Evolutionary conservation across 2,888 invertebrate species (phyloP), one percentile per base, ranked within the genome.

Genomic region (Masnerella sp.): DNA sequence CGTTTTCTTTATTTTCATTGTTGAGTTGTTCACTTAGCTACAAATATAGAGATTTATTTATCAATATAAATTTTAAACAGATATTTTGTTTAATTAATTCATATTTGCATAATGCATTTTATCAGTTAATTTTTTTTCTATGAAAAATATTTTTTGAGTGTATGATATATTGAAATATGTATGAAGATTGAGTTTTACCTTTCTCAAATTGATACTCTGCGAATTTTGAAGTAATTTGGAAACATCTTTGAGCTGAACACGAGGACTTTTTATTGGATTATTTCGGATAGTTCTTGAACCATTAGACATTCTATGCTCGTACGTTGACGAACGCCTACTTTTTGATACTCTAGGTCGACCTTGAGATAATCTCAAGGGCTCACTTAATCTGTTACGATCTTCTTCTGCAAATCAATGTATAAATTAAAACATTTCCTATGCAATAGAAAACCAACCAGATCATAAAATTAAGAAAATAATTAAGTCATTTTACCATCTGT

Each of bases 171-270:
- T n/a, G n/a, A n/a, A n/a, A n/a, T n/a, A n/a, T n/a, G n/a, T n/a
- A n/a, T n/a, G n/a, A n/a, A n/a, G n/a, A n/a, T n/a, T n/a, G n/a
- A n/a, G 7, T 12, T 30, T 36, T 72, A 78, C 81, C 79, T 54
- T 80, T 61, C 79, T 76, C 15, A 84, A 77, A 36, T 84, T 87
- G 14, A 86, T 75, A 11, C 75, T 81, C 42, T 83, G 86, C 14
- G 83, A 83, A 73, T 85, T 83, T 45, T 78, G 79, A 22, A 87
- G 69, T 9, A 84, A 75, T 28, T 83, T 81, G 5, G 85, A 86
- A 11, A 86, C 85, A 61, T 87, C 85, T 42, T 84, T 83, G 0
- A 86, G 71, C 15, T 82, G 76, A 8, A 87, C 85, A 38, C 80
- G 77, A 5, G 84, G 85, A 65, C 81, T 85, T 76, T 77, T 76